Percentiles rank a stretch among this genome's conserved stretches.
phyloP scores from a whole-genome alignment of 1,140 invertebrate species.

The Bombus sylvicola region DNA sequence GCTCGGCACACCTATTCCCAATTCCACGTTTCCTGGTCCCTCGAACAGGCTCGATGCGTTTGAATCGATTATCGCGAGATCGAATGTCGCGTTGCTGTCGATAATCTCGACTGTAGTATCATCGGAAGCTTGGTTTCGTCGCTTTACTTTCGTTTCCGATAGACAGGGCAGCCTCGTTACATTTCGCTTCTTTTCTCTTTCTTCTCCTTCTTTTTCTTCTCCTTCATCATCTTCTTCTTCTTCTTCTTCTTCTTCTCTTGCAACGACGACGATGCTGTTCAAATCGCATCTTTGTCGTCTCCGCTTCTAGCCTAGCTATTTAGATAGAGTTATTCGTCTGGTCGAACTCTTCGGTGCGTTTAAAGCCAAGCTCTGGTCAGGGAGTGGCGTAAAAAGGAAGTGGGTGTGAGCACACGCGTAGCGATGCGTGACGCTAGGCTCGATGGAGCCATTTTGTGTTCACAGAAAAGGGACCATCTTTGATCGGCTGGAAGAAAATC shows the following conservation, averaged over 20 bases:
- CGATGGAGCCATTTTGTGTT: slow-evolving; percentile 79
- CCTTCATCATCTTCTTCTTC: no score
- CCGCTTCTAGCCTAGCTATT: not conserved
- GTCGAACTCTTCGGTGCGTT: slow-evolving; percentile 14
- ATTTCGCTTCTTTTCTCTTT: not conserved
- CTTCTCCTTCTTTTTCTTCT: accelerated
- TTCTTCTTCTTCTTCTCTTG: accelerated
- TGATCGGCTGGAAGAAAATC: slow-evolving; percentile 60
- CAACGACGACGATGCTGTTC: not conserved
- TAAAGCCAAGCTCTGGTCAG: slow-evolving; percentile 66
- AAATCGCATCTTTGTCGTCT: not conserved
- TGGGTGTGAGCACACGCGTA: slow-evolving; percentile 82
- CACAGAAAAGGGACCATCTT: slow-evolving; percentile 76
- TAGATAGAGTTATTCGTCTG: slow-evolving; percentile 27
- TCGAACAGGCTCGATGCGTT: slow-evolving; percentile 1
- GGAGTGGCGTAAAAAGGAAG: slow-evolving; percentile 83
- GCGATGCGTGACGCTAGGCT: slow-evolving; percentile 80
- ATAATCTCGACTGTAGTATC: no score
- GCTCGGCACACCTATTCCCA: slow-evolving; percentile 60
- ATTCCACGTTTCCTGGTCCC: slow-evolving; percentile 66
- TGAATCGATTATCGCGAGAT: no score
- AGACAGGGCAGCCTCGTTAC: not conserved
- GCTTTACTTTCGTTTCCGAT: not conserved
- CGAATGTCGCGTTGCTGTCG: no score
- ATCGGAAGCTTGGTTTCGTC: not conserved